These are phyloP conservation scores for Blastobasis adustella DNA, from an alignment of 2,888 invertebrate genomes.

Conservation along the genomic window DNA sequence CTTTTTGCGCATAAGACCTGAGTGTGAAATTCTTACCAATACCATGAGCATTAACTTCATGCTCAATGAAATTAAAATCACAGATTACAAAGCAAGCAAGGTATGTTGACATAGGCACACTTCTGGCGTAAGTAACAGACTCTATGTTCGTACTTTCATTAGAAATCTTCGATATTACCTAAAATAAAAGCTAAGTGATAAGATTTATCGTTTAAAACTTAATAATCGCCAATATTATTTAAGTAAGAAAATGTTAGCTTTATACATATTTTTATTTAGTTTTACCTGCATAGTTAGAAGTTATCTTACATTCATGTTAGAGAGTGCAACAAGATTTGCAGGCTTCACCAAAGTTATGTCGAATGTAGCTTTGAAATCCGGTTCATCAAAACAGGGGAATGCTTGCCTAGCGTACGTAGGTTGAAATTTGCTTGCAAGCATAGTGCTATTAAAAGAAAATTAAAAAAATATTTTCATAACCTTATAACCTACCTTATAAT, in stretches of 20 bases:
- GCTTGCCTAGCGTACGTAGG: constrained; percentile 94
- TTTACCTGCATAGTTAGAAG: constrained; percentile 12
- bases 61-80: constrained; percentile 81
- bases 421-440: constrained; percentile 95
- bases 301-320: constrained; percentile 87
- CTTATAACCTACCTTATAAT: too few species aligned
- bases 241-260: too few species aligned
- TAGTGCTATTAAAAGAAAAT: constrained; percentile 30
- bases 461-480: too few species aligned
- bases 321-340: constrained; percentile 82
- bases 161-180: constrained; percentile 45
- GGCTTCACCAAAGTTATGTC: constrained; percentile 86
- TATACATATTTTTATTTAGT: background rate
- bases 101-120: constrained; percentile 96
- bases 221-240: too few species aligned
- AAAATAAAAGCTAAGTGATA: constrained; percentile 13
- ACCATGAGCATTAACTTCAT: constrained; percentile 59
- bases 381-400: constrained; percentile 97
- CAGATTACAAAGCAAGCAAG: constrained; percentile 94
- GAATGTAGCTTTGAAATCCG: constrained; percentile 90
- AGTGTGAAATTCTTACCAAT: constrained; percentile 78
- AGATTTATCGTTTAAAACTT: too few species aligned
- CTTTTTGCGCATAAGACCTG: constrained; percentile 83
- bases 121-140: constrained; percentile 83
- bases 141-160: constrained; percentile 65